Evolutionary conservation across 1,140 invertebrate species (phyloP).

Genomic region (Drosophila oshimai): DNA sequence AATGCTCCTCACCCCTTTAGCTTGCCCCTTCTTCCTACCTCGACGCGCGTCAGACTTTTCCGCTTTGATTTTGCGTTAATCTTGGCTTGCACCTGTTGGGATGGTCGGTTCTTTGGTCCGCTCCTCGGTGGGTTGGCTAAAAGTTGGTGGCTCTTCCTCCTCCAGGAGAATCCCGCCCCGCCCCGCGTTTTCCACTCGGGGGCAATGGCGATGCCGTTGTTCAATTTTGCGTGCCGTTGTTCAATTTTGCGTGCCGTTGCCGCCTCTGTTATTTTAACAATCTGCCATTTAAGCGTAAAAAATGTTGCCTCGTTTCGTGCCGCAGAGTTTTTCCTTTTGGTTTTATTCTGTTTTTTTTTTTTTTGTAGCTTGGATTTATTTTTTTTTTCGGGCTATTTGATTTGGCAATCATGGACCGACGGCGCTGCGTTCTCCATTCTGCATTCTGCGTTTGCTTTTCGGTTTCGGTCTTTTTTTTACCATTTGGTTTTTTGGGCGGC

Average conservation of each 20-base stretch:
- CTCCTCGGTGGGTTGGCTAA: conserved; percentile 11
- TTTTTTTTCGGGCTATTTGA: conserved; percentile 68
- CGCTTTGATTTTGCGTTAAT: conserved; percentile 80
- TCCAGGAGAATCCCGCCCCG: not conserved
- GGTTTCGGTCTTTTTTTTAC: conserved; percentile 32
- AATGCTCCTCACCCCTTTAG: conserved; percentile 7
- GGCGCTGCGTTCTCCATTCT: conserved; percentile 61
- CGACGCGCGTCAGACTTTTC: conserved; percentile 53
- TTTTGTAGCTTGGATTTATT: conserved; percentile 5
- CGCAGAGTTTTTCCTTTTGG: conserved; percentile 63
- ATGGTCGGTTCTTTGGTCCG: not conserved
- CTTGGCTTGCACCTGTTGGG: conserved; percentile 74
- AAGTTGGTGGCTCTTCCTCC: conserved; percentile 38
- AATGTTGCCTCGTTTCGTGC: conserved; percentile 80
- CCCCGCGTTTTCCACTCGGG: not conserved
- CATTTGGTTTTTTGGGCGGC: conserved; percentile 46
- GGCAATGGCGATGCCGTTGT: conserved; percentile 71
- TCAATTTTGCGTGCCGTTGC: conserved; percentile 80
- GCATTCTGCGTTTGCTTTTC: conserved; percentile 53
- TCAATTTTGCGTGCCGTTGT: conserved; percentile 80
- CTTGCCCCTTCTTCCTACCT: conserved; percentile 20
- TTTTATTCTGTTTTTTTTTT: conserved; percentile 15
- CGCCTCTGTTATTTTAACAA: conserved; percentile 81
- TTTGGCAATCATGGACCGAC: conserved; percentile 73
- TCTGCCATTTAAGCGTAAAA: conserved; percentile 81